Evolutionary conservation across 2,797 vertebrate genomes (phyloP), one percentile per base, ranked within the genome.

Genomic region (Diceros bicornis): DNA sequence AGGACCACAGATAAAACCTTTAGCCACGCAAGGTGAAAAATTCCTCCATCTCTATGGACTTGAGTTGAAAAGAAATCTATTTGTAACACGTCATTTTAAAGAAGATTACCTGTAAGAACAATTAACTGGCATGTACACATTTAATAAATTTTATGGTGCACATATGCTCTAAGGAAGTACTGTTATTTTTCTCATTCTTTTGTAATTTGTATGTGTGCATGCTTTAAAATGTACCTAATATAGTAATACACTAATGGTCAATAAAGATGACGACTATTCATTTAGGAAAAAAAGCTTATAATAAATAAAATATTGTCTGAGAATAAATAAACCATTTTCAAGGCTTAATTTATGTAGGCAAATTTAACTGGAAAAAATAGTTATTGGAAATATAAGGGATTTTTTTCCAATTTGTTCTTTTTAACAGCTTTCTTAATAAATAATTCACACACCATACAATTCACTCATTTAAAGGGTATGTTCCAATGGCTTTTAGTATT

Each of bases 321-420:
- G 3, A 93, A 90, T 74, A 82, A 92, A 61, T 57, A 85, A 87
- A 52, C 7, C 18, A 62, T 83, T 93, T 87, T 52, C 29, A 62
- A 61, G 16, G 2, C 7, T 93, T n/a, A 78, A 55, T 89, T 92
- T 87, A 77, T 47, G 4, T 20, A 79, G 41, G 13, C 7, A 81
- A 61, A 47, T 71, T n/a, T 88, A 94, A 62, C 2, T 77, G 34
- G 34, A 23, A 88, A 96, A 71, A 79, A 62, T 37, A 52, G 6
- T 17, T 81, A 71, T 32, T 74, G 16, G 10, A 95, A 92, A 78
- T 47, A 52, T 44, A 14, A 18, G 12, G 12, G 0, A 25, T 29
- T 94, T 72, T 83, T 84, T 88, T 29, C 29, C 0, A 47, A 37
- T 85, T 59, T 72, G 4, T 87, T 44, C 17, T 88, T 81, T 92